Evolutionary conservation across 2,797 vertebrate genomes (phyloP).

Genomic region (Mergus octosetaceus): DNA sequence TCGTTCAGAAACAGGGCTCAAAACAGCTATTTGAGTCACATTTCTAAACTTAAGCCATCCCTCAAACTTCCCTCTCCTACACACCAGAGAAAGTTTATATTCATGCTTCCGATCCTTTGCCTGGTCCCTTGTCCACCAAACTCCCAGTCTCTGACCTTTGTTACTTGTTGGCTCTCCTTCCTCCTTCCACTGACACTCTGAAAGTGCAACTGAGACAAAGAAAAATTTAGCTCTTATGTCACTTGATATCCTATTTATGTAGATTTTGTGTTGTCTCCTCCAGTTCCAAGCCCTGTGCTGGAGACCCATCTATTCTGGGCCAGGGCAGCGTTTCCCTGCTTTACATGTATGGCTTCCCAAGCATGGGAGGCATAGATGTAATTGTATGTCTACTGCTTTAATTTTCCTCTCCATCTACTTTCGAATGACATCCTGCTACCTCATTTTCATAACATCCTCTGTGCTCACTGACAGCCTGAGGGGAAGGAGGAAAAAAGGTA

Average conservation of each 20-base stretch:
- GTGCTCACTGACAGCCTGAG: background rate
- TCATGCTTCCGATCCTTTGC: background rate
- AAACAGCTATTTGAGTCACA: background rate
- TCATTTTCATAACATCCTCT: background rate
- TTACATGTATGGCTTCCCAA: background rate
- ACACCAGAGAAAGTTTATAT: background rate
- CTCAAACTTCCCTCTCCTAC: background rate
- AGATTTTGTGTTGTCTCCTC: background rate
- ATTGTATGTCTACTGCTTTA: background rate
- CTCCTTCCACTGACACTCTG: background rate
- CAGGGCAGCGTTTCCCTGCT: background rate
- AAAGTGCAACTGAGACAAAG: background rate
- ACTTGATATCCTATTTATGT: background rate
- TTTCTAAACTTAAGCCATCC: background rate
- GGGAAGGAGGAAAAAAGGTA: background rate
- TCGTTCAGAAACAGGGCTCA: background rate
- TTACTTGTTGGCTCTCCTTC: background rate
- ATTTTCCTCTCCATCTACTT: background rate
- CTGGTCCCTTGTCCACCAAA: background rate
- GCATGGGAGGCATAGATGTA: background rate
- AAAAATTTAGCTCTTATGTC: background rate
- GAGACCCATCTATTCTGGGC: background rate
- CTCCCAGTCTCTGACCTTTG: background rate
- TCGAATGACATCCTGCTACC: background rate
- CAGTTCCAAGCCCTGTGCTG: background rate